A percentile compares a stretch with the other conserved stretches of the same genome.
phyloP scores from a whole-genome alignment of 2,113 vertebrate species.

The Mandrillus leucophaeus region DNA sequence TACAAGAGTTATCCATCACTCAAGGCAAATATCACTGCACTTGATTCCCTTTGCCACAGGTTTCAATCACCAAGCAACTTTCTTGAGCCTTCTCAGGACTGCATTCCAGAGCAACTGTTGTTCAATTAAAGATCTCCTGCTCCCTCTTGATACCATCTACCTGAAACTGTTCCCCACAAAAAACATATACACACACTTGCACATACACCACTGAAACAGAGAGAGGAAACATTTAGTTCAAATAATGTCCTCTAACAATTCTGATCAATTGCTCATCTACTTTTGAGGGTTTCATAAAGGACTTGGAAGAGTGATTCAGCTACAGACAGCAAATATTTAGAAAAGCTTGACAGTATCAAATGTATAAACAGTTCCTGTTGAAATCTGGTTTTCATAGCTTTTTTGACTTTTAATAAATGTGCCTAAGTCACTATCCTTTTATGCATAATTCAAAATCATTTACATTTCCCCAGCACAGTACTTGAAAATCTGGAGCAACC shows the following conservation, averaged over 20 bases:
- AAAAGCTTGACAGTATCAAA: constrained; percentile 55
- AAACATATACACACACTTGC: background rate
- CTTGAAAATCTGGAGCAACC: background rate
- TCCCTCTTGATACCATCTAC: constrained; percentile 34
- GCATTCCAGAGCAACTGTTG: constrained; percentile 13
- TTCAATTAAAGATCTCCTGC: constrained; percentile 39
- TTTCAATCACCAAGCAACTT: background rate
- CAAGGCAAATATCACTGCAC: background rate
- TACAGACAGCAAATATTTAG: constrained; percentile 54
- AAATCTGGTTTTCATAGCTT: constrained; percentile 53
- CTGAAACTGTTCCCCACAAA: constrained; percentile 19
- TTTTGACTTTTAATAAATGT: constrained; percentile 34
- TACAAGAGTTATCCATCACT: background rate
- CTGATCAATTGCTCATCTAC: constrained; percentile 60
- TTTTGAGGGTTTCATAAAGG: constrained; percentile 56
- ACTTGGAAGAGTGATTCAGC: constrained; percentile 56
- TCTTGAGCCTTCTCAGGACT: background rate
- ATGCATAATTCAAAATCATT: constrained; percentile 21
- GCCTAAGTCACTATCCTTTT: background rate
- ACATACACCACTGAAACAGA: constrained; percentile 68
- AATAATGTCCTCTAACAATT: constrained; percentile 55
- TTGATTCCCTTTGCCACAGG: background rate
- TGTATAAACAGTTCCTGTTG: constrained; percentile 37
- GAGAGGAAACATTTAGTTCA: constrained; percentile 47
- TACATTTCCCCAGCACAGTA: background rate